Conservation (phyloP, 2,797 vertebrate species). For the Platyrinchus mystaceus region DNA sequence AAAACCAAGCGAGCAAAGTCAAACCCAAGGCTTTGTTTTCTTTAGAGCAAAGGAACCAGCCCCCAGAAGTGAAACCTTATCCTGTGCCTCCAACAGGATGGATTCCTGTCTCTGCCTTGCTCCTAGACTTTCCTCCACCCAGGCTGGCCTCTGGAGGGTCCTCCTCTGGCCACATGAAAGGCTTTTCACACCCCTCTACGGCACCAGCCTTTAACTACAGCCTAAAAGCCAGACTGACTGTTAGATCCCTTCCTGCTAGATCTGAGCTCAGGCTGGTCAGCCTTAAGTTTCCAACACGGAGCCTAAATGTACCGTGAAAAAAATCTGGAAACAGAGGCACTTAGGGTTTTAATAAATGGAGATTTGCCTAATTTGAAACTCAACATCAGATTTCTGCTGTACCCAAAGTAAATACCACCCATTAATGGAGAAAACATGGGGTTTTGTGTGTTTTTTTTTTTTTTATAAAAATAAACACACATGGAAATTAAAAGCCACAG, state of each 20-base stretch:
- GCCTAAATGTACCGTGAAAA: not conserved
- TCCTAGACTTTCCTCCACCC: not conserved
- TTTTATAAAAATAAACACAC: not conserved
- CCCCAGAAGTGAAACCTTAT: slow-evolving; percentile 2
- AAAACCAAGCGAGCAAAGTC: not conserved
- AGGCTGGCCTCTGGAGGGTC: not conserved
- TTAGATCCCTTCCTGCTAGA: not conserved
- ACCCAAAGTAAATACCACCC: not conserved
- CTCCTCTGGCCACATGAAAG: not conserved
- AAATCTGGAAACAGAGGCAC: not conserved
- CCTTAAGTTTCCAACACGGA: not conserved
- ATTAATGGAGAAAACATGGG: not conserved
- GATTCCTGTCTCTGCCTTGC: not conserved
- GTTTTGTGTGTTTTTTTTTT: not conserved
- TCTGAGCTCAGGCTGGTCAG: not conserved
- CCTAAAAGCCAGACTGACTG: not conserved
- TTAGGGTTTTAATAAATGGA: not conserved
- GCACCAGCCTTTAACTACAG: not conserved
- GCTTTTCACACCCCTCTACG: not conserved
- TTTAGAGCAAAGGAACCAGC: not conserved
- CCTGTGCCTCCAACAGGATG: not conserved
- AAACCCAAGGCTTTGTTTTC: not conserved
- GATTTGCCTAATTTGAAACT: slow-evolving; percentile 10
- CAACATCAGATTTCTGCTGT: not conserved
- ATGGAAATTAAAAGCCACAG: not conserved